Conservation (phyloP, 2,888 invertebrate species). For the Perithous albicinctus region DNA sequence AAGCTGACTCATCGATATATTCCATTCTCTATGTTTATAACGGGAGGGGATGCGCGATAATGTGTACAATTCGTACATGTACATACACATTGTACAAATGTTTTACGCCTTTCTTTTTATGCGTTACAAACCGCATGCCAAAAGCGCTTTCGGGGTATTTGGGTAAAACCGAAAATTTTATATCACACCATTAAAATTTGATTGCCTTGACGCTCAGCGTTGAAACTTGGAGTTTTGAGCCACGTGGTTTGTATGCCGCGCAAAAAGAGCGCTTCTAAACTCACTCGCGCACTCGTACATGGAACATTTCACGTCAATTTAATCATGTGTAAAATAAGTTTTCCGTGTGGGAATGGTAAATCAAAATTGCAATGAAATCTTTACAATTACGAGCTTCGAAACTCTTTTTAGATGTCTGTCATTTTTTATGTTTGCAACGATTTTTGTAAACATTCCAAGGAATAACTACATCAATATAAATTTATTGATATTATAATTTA, state of each 20-base stretch:
- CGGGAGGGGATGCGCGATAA: background rate
- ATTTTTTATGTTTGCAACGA: too few species aligned
- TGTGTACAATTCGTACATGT: background rate
- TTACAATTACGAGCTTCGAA: too few species aligned
- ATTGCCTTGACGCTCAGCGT: conserved; percentile 18
- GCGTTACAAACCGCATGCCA: conserved; percentile 30
- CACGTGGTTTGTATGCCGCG: background rate
- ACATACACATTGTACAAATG: background rate
- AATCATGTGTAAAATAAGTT: background rate
- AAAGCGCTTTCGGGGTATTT: conserved; percentile 14
- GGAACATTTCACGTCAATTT: background rate
- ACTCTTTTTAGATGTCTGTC: too few species aligned
- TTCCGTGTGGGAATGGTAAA: too few species aligned
- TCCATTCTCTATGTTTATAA: background rate
- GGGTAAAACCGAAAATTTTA: conserved; percentile 20
- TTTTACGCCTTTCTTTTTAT: conserved; percentile 33
- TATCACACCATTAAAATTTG: conserved; percentile 40
- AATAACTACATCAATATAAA: too few species aligned
- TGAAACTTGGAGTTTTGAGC: background rate
- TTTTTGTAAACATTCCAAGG: too few species aligned
- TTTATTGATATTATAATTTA: too few species aligned
- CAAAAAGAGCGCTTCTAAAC: conserved; percentile 6
- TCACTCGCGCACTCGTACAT: background rate
- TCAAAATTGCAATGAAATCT: background rate
- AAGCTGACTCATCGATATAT: background rate